phyloP scores from a whole-genome alignment of 2,797 vertebrate genomes.

The Gymnoscopelus braueri region DNA sequence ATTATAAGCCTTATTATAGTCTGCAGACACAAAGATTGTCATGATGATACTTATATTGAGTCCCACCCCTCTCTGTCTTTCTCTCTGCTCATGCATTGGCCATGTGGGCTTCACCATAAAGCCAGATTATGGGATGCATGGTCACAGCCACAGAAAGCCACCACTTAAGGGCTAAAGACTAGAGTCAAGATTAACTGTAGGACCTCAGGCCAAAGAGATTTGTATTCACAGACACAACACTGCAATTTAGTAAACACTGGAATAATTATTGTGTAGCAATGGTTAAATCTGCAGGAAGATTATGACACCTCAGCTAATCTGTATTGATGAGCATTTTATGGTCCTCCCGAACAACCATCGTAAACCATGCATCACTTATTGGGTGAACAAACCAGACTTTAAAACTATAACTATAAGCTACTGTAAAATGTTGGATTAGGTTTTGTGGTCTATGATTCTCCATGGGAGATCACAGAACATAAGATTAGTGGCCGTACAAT shows the following conservation, averaged over 20 bases:
- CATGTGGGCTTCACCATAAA: slow-evolving; percentile 57
- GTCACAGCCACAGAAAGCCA: slow-evolving; percentile 61
- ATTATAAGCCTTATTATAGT: slow-evolving; percentile 46
- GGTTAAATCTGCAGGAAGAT: slow-evolving; percentile 45
- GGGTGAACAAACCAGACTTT: too few relatives aligned
- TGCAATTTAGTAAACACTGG: slow-evolving; percentile 24
- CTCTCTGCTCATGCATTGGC: slow-evolving; percentile 45
- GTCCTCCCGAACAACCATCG: background rate
- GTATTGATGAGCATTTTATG: slow-evolving; percentile 29
- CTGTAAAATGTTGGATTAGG: too few relatives aligned
- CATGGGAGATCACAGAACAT: too few relatives aligned
- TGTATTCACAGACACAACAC: slow-evolving; percentile 44
- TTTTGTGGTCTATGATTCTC: too few relatives aligned
- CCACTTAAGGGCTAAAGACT: slow-evolving; percentile 65
- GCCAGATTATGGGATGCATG: slow-evolving; percentile 71
- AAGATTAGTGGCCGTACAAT: too few relatives aligned
- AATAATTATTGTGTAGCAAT: slow-evolving; percentile 49
- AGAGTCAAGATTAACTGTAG: slow-evolving; percentile 69
- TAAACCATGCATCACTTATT: too few relatives aligned
- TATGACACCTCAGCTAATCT: slow-evolving; percentile 42
- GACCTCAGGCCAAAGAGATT: slow-evolving; percentile 59
- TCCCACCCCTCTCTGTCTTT: background rate
- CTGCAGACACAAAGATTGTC: background rate
- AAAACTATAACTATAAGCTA: too few relatives aligned
- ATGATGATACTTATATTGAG: background rate